Evolutionary conservation across 2,113 vertebrate species (phyloP).

Genomic region (Anguilla japonica): DNA sequence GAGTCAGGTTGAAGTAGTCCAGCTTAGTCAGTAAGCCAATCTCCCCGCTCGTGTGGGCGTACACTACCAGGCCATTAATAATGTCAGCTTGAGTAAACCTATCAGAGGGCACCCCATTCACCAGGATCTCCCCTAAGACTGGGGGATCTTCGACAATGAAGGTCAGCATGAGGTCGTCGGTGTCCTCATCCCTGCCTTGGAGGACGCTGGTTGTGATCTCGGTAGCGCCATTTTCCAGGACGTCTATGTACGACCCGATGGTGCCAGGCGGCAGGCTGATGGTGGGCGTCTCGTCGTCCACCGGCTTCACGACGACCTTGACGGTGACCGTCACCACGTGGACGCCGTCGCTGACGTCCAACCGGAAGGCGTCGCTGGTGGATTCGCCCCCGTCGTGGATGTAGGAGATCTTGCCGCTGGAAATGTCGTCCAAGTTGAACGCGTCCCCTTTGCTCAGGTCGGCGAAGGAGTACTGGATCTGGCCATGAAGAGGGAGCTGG

Average conservation of each 20-base stretch:
- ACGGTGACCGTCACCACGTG: slow-evolving; percentile 84
- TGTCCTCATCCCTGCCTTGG: slow-evolving; percentile 78
- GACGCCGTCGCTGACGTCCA: slow-evolving; percentile 88
- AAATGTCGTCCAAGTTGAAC: slow-evolving; percentile 81
- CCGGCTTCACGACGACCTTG: slow-evolving; percentile 76
- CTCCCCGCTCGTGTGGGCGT: slow-evolving; percentile 86
- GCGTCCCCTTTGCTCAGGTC: slow-evolving; percentile 69
- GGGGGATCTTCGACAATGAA: slow-evolving; percentile 86
- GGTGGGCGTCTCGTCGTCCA: slow-evolving; percentile 76
- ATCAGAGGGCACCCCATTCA: slow-evolving; percentile 75
- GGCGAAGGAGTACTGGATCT: slow-evolving; percentile 71
- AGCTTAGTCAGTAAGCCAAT: slow-evolving; percentile 76
- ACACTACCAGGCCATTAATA: slow-evolving; percentile 83
- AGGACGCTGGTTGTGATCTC: slow-evolving; percentile 86
- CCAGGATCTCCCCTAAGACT: slow-evolving; percentile 77
- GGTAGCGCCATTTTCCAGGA: slow-evolving; percentile 85
- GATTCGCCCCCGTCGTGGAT: slow-evolving; percentile 78
- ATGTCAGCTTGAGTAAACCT: slow-evolving; percentile 87
- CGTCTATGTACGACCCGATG: slow-evolving; percentile 84
- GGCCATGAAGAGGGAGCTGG: slow-evolving; percentile 79
- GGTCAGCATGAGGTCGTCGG: slow-evolving; percentile 84
- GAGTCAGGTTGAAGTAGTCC: slow-evolving; percentile 87
- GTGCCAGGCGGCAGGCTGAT: slow-evolving; percentile 75
- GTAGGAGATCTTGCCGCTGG: slow-evolving; percentile 78
- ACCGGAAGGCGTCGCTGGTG: slow-evolving; percentile 74